A percentile compares a stretch with the other conserved stretches of the same genome.
phyloP scores from a whole-genome alignment of 2,113 vertebrate species.

The Leptosomus discolor region DNA sequence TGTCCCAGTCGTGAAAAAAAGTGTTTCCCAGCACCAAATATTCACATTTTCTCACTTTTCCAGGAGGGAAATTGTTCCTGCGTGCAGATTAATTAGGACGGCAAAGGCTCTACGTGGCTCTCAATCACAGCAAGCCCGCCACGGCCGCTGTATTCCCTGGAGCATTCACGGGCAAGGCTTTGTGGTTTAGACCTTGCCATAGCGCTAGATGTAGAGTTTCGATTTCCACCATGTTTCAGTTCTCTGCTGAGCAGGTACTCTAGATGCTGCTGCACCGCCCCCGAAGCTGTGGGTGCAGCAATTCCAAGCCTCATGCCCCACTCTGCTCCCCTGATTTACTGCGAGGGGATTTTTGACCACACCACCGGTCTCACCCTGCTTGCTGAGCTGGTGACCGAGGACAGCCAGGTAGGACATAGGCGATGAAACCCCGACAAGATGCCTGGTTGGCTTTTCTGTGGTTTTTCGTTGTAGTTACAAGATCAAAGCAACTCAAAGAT shows the following conservation, averaged over 20 bases:
- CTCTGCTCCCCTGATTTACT: background rate
- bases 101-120: background rate
- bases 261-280: accelerated
- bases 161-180: background rate
- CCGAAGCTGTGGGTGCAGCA: accelerated
- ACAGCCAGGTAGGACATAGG: background rate
- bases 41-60: background rate
- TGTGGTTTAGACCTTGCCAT: background rate
- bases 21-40: background rate
- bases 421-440: accelerated
- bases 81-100: background rate
- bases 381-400: background rate
- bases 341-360: background rate
- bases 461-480: background rate
- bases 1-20: background rate
- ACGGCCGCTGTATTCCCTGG: background rate
- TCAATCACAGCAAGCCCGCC: background rate
- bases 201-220: background rate
- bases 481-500: background rate
- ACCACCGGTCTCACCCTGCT: background rate
- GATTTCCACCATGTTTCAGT: background rate
- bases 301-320: background rate
- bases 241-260: background rate
- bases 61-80: background rate
- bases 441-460: background rate